phyloP scores from a whole-genome alignment of 2,113 vertebrate genomes.

The Malurus cyaneus region DNA sequence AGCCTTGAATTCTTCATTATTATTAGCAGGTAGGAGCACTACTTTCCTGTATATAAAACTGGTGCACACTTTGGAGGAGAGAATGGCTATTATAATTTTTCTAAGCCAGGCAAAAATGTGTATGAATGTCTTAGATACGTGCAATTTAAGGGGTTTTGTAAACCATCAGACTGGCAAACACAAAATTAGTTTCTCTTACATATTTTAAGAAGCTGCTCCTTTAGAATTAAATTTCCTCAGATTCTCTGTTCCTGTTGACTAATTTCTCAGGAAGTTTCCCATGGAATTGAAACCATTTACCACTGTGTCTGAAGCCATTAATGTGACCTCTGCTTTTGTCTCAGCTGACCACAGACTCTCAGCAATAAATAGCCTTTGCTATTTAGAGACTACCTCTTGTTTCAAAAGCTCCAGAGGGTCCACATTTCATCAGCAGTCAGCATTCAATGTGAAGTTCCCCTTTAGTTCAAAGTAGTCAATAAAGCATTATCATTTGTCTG shows the following conservation, averaged over 20 bases:
- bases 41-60: neutral
- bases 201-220: neutral
- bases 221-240: neutral
- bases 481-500: neutral
- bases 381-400: neutral
- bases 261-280: constrained; percentile 4
- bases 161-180: neutral
- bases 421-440: constrained; percentile 12
- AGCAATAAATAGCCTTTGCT: constrained; percentile 11
- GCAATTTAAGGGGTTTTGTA: neutral
- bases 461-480: neutral
- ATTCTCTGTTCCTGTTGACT: neutral
- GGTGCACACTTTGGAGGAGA: neutral
- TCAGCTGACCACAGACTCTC: constrained; percentile 33
- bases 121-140: neutral
- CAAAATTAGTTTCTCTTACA: neutral
- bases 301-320: neutral
- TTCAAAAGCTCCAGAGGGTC: constrained; percentile 12
- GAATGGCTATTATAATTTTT: neutral
- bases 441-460: neutral
- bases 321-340: constrained; percentile 55
- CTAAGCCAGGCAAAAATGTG: neutral
- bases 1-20: neutral
- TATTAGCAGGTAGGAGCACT: neutral
- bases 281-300: neutral